Evolutionary conservation across 2,113 vertebrate species (phyloP).

Genomic region (Carassius auratus): DNA sequence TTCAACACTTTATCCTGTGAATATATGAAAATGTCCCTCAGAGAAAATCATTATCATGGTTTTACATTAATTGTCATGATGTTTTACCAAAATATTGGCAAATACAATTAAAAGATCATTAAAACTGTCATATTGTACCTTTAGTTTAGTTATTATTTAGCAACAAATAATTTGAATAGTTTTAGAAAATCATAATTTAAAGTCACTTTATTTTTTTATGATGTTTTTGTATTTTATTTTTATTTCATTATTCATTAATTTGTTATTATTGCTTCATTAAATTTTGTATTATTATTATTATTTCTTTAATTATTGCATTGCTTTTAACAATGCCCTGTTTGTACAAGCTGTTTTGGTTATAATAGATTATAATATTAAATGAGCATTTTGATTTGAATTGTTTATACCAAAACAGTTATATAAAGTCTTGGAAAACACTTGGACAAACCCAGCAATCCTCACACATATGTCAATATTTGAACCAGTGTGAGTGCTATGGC

Average conservation of each 20-base stretch:
- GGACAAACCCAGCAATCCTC: not conserved
- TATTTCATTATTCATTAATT: too few relatives aligned
- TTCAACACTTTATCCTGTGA: not conserved
- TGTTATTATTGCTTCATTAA: too few relatives aligned
- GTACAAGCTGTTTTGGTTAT: too few relatives aligned
- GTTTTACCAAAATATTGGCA: not conserved
- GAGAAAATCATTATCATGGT: not conserved
- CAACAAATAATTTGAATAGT: too few relatives aligned
- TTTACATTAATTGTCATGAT: not conserved
- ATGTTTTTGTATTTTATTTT: too few relatives aligned
- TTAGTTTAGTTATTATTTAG: too few relatives aligned
- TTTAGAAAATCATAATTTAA: too few relatives aligned
- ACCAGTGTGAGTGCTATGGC: not conserved
- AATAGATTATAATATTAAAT: too few relatives aligned
- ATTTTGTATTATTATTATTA: not conserved
- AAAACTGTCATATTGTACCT: not conserved
- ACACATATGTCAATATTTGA: not conserved
- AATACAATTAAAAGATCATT: not conserved
- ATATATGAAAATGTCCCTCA: not conserved
- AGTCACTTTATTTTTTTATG: too few relatives aligned
- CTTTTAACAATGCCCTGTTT: too few relatives aligned
- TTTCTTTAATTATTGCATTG: too few relatives aligned
- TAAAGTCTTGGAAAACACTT: not conserved
- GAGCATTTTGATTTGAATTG: too few relatives aligned
- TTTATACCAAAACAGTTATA: not conserved